A percentile compares a stretch with the other conserved stretches of the same genome.
Conservation (phyloP, 2,888 invertebrate species). For the Luffia ferchaultella region DNA sequence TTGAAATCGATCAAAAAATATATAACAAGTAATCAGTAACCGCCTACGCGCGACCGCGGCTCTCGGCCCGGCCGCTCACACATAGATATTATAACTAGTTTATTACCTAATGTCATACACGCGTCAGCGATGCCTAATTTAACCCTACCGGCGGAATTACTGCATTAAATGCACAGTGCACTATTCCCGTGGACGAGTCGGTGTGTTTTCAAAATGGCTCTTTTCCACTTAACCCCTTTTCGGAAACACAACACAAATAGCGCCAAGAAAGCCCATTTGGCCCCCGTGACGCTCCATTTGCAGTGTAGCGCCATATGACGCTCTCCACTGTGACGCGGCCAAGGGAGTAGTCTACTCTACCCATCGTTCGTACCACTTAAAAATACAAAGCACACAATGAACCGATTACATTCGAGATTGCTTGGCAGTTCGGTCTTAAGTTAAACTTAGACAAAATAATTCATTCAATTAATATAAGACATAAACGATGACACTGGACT, state of each 20-base stretch:
- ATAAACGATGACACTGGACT: neutral
- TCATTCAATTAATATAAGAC: neutral
- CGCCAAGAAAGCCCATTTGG: conserved; percentile 38
- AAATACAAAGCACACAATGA: conserved; percentile 35
- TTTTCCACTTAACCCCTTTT: conserved; percentile 83
- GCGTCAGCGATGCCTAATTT: conserved; percentile 37
- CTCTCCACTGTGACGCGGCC: conserved; percentile 49
- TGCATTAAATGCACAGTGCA: conserved; percentile 51
- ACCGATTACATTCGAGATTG: conserved; percentile 43
- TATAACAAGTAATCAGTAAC: neutral
- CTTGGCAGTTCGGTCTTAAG: conserved; percentile 35
- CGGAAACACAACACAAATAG: conserved; percentile 88
- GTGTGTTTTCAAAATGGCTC: conserved; percentile 91
- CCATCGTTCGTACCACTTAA: conserved; percentile 40
- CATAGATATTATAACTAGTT: conserved; percentile 35
- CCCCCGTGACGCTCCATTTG: conserved; percentile 38
- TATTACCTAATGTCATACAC: conserved; percentile 34
- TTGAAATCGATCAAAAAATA: conserved; percentile 22
- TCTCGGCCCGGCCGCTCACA: conserved; percentile 27
- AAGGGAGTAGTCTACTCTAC: conserved; percentile 50
- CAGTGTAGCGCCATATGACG: conserved; percentile 33
- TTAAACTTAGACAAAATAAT: neutral
- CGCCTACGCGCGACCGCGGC: neutral
- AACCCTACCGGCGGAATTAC: conserved; percentile 35
- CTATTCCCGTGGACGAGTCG: conserved; percentile 63